Evolutionary conservation across 2,888 invertebrate genomes (phyloP).

Genomic region (Drosophila longiperda): DNA sequence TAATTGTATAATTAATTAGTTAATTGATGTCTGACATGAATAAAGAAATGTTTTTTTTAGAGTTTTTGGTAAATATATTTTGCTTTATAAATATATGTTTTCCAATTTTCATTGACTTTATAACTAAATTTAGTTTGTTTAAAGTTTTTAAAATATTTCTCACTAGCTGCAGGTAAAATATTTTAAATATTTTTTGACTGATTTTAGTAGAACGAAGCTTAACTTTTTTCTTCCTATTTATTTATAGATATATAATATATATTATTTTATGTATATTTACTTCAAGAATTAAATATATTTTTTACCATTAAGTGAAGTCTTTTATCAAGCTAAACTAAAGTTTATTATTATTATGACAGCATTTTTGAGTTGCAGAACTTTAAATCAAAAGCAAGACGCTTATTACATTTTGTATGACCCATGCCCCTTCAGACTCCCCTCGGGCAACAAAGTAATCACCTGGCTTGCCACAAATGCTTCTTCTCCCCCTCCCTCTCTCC

Average conservation of each 20-base stretch:
- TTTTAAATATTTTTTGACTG: too few relatives aligned
- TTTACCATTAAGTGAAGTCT: neutral
- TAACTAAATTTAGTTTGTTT: too few relatives aligned
- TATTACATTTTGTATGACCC: constrained; percentile 24
- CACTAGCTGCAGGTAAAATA: too few relatives aligned
- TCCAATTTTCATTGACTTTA: too few relatives aligned
- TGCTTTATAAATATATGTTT: too few relatives aligned
- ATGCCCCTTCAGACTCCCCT: constrained; percentile 10
- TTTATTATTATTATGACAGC: constrained; percentile 6
- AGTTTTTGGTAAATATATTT: too few relatives aligned
- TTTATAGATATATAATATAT: neutral
- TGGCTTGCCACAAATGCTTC: constrained; percentile 27
- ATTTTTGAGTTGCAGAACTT: constrained; percentile 12
- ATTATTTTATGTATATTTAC: neutral
- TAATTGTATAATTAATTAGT: too few relatives aligned
- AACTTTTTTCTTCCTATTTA: neutral
- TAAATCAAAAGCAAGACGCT: constrained; percentile 39
- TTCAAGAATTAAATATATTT: neutral
- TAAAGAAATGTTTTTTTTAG: too few relatives aligned
- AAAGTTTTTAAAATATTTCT: too few relatives aligned
- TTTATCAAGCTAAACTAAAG: neutral
- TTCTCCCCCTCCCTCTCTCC: neutral
- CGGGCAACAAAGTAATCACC: constrained; percentile 54
- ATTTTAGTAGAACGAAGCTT: neutral
- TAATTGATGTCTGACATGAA: too few relatives aligned